A percentile compares a stretch with the other conserved stretches of the same genome.
phyloP scores from a whole-genome alignment of 2,797 vertebrate species.

The Pampus argenteus region DNA sequence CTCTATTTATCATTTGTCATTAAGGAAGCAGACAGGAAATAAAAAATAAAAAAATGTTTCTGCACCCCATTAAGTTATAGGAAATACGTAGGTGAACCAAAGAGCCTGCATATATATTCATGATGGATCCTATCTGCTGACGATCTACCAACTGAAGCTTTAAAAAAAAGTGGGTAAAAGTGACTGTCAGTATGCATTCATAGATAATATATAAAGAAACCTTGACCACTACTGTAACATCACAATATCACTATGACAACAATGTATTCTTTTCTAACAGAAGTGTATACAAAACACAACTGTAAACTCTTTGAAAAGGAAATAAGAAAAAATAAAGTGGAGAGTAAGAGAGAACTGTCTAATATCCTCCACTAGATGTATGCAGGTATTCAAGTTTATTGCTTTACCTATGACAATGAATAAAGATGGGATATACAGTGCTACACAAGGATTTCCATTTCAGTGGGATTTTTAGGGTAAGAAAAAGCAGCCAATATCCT shows the following conservation, averaged over 20 bases:
- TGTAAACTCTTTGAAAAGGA: too few species aligned
- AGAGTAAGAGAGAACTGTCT: neutral
- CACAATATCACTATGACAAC: neutral
- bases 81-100: neutral
- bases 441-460: slow-evolving; percentile 29
- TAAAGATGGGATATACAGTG: neutral
- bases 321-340: too few species aligned
- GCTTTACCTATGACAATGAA: slow-evolving; percentile 1
- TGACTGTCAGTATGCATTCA: neutral
- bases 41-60: slow-evolving; percentile 17
- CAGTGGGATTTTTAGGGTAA: slow-evolving; percentile 21
- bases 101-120: neutral
- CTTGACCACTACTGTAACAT: neutral
- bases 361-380: neutral
- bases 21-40: neutral
- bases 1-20: slow-evolving; percentile 12
- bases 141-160: neutral
- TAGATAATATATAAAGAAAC: neutral
- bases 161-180: neutral
- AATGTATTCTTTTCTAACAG: neutral
- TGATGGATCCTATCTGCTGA: neutral
- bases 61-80: neutral
- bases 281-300: neutral
- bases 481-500: slow-evolving; percentile 8
- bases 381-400: slow-evolving; percentile 1